phyloP scores from a whole-genome alignment of 1,140 invertebrate genomes.

The Steinernema khuongi region DNA sequence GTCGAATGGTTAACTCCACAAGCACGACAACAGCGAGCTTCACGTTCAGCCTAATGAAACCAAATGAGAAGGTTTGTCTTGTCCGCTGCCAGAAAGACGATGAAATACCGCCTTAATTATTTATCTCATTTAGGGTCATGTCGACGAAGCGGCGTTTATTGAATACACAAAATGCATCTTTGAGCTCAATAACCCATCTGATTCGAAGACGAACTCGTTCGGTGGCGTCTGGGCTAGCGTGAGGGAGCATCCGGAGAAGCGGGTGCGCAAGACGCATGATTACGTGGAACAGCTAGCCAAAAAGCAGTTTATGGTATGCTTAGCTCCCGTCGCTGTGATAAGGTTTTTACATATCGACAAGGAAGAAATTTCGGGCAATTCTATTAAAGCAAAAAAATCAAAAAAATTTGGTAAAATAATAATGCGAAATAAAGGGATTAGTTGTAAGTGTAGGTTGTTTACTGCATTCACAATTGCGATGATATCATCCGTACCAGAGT shows the following conservation, averaged over 20 bases:
- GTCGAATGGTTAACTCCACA: not conserved
- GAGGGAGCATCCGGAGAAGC: not conserved
- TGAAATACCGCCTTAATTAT: slow-evolving; percentile 1
- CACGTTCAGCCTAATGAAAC: slow-evolving; percentile 1
- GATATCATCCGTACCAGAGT: too few species aligned
- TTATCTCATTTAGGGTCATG: not conserved
- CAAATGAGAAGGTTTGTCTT: slow-evolving; percentile 8
- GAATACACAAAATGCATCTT: slow-evolving; percentile 8
- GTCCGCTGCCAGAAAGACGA: not conserved
- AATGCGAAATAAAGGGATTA: too few species aligned
- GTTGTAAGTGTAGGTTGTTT: too few species aligned
- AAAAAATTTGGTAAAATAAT: too few species aligned
- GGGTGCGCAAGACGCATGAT: not conserved
- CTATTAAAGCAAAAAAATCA: too few species aligned
- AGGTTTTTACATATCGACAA: too few species aligned
- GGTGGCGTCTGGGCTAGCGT: not conserved
- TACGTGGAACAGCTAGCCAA: not conserved
- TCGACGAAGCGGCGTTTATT: slow-evolving; percentile 8
- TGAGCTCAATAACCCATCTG: not conserved
- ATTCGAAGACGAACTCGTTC: not conserved
- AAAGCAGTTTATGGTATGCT: not conserved
- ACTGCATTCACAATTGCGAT: too few species aligned
- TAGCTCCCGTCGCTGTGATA: too few species aligned
- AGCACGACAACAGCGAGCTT: slow-evolving; percentile 2
- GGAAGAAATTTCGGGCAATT: too few species aligned